A percentile compares a stretch with the other conserved stretches of the same genome.
phyloP scores from a whole-genome alignment of 1,140 invertebrate genomes.

The Drosophila tropicalis region DNA sequence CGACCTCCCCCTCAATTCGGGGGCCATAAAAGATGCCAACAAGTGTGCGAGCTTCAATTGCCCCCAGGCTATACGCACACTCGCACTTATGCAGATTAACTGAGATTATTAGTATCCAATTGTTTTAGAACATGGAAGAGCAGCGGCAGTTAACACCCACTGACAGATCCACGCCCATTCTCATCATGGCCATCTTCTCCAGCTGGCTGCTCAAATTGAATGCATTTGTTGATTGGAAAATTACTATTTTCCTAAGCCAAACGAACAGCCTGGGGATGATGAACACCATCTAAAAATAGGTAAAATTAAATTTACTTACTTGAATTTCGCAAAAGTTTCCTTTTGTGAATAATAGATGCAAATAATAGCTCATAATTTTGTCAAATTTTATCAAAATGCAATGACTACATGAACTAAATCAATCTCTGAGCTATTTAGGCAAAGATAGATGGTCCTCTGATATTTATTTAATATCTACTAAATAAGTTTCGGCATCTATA shows the following conservation, averaged over 20 bases:
- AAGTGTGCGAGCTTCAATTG: conserved; percentile 11
- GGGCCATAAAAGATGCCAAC: conserved; percentile 19
- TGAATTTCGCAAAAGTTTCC: too few species aligned
- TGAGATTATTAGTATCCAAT: conserved; percentile 79
- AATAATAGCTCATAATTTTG: too few species aligned
- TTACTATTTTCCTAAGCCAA: conserved; percentile 49
- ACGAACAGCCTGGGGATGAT: background rate
- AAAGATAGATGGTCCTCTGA: too few species aligned
- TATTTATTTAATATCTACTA: too few species aligned
- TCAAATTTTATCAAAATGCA: too few species aligned
- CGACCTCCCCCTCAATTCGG: background rate
- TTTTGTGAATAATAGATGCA: too few species aligned
- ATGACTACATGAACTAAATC: too few species aligned
- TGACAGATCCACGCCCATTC: conserved; percentile 41
- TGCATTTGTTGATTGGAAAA: conserved; percentile 83
- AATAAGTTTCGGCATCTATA: too few species aligned
- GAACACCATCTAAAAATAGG: conserved; percentile 7
- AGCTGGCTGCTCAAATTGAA: conserved; percentile 75
- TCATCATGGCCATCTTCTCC: conserved; percentile 28
- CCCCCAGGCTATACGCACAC: conserved; percentile 42
- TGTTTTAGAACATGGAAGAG: conserved; percentile 55
- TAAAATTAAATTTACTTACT: conserved; percentile 15
- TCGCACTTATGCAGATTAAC: conserved; percentile 71
- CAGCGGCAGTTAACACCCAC: conserved; percentile 54
- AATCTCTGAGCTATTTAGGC: too few species aligned